A percentile compares a stretch with the other conserved stretches of the same genome.
These are phyloP conservation scores for Erithacus rubecula DNA, from an alignment of 2,797 vertebrate species.

Conservation along the genomic window DNA sequence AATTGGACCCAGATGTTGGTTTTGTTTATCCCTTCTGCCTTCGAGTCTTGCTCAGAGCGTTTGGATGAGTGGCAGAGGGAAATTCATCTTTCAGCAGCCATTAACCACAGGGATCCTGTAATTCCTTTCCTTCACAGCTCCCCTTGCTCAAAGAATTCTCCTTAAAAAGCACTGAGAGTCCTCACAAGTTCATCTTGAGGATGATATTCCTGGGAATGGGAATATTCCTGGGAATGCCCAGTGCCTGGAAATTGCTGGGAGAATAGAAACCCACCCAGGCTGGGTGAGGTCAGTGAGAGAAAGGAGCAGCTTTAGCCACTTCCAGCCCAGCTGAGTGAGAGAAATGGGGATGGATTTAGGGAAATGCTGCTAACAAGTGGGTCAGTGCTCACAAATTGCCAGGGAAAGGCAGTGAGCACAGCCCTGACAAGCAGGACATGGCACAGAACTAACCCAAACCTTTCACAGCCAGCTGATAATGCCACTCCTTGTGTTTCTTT, in stretches of 20 bases:
- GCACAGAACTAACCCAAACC: not conserved
- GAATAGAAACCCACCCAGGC: not conserved
- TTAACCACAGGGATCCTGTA: not conserved
- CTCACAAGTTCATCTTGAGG: not conserved
- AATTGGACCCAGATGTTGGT: conserved; percentile 28
- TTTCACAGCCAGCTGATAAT: not conserved
- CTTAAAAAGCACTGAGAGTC: not conserved
- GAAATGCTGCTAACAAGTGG: not conserved
- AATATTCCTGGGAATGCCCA: not conserved
- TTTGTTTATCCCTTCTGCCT: not conserved
- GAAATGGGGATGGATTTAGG: not conserved
- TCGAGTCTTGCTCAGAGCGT: not conserved
- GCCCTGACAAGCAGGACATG: not conserved
- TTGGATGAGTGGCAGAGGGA: not conserved
- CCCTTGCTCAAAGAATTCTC: not conserved
- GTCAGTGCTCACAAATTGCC: accelerated
- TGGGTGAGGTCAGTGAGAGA: not conserved
- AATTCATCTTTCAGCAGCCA: not conserved
- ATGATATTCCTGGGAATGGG: not conserved
- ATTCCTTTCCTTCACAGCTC: not conserved
- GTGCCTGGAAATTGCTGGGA: not conserved
- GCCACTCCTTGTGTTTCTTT: not conserved
- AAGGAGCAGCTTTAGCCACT: not conserved
- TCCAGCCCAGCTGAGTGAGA: not conserved
- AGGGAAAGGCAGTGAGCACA: not conserved